Percentiles rank a stretch among this genome's conserved stretches.
Conservation (phyloP, 1,140 invertebrate genomes). For the Polyergus mexicanus region DNA sequence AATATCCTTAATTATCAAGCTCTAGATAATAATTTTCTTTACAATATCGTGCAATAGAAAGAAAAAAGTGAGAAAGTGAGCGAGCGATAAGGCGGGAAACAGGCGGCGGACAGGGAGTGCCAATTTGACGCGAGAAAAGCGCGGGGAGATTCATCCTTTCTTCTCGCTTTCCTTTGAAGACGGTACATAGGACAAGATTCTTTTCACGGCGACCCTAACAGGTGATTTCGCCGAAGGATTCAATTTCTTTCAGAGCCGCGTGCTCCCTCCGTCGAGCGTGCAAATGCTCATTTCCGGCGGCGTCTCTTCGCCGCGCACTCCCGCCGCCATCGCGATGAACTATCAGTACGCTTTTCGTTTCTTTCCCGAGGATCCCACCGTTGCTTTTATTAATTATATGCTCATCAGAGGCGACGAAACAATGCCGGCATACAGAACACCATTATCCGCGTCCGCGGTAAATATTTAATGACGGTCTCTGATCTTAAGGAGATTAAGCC, state of each 20-base stretch:
- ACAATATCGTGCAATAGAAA: constrained; percentile 49
- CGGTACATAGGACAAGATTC: constrained; percentile 59
- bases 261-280: constrained; percentile 43
- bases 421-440: constrained; percentile 54
- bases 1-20: constrained; percentile 71
- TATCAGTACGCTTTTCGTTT: constrained; percentile 32
- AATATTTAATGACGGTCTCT: constrained; percentile 72
- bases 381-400: constrained; percentile 74
- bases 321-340: neutral
- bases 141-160: constrained; percentile 67
- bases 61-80: constrained; percentile 30
- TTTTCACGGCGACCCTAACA: constrained; percentile 71
- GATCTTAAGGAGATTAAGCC: constrained; percentile 75
- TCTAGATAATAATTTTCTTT: constrained; percentile 57
- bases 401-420: constrained; percentile 59
- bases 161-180: constrained; percentile 63
- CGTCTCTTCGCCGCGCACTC: constrained; percentile 22
- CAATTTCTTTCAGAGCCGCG: constrained; percentile 70
- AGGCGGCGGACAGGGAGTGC: constrained; percentile 42
- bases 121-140: constrained; percentile 71
- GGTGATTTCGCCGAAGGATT: constrained; percentile 72
- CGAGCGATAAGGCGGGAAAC: neutral
- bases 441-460: constrained; percentile 61
- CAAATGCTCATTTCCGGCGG: constrained; percentile 72
- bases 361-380: constrained; percentile 3